A percentile compares a stretch with the other conserved stretches of the same genome.
phyloP scores from a whole-genome alignment of 2,888 invertebrate species.

The Mythimna loreyi region DNA sequence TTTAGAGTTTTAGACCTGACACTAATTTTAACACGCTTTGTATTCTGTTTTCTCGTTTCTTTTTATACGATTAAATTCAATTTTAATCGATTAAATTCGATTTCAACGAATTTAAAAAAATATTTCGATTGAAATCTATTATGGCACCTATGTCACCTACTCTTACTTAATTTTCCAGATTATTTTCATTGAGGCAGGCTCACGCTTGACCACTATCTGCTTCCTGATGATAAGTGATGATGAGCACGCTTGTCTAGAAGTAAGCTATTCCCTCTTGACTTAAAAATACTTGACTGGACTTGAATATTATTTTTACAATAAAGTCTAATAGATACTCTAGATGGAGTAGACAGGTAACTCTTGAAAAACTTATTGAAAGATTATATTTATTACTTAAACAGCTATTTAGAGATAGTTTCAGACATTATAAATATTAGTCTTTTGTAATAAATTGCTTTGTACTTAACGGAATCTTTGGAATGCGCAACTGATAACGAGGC shows the following conservation, averaged over 20 bases:
- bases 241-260: too few species aligned
- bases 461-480: slow-evolving; percentile 2
- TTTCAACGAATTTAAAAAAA: too few species aligned
- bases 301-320: neutral
- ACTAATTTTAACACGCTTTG: slow-evolving; percentile 6
- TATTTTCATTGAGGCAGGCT: too few species aligned
- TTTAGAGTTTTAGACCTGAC: slow-evolving; percentile 27
- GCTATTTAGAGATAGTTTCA: slow-evolving; percentile 14
- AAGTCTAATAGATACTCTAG: neutral
- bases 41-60: slow-evolving; percentile 23
- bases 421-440: slow-evolving; percentile 20
- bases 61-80: neutral
- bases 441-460: slow-evolving; percentile 21
- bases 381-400: neutral
- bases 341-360: neutral
- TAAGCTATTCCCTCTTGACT: too few species aligned
- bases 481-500: slow-evolving; percentile 13
- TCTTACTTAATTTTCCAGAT: neutral
- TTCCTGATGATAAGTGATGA: too few species aligned
- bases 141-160: neutral
- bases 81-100: slow-evolving; percentile 5
- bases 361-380: neutral
- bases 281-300: too few species aligned
- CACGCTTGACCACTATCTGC: too few species aligned
- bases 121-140: neutral